Conservation (phyloP, 2,797 vertebrate genomes). For the Lophura swinhoii region DNA sequence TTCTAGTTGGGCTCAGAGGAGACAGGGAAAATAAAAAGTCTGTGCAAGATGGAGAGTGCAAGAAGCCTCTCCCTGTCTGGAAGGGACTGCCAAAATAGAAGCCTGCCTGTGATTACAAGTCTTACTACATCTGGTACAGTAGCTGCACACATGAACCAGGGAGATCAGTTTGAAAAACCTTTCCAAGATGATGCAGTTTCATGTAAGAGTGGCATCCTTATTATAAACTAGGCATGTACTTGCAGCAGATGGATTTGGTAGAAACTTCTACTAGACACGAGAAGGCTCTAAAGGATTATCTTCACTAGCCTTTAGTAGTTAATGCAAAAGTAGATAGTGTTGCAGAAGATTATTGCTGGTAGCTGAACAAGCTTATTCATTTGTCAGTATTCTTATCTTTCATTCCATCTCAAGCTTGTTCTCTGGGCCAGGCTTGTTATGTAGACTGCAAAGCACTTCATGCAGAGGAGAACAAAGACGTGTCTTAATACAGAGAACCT, state of each 20-base stretch:
- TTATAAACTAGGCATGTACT: neutral
- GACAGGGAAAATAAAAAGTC: neutral
- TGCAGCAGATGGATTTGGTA: neutral
- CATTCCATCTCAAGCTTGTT: neutral
- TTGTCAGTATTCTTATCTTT: neutral
- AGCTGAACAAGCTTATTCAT: neutral
- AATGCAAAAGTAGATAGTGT: neutral
- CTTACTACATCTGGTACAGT: neutral
- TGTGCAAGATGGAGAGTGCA: neutral
- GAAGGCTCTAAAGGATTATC: neutral
- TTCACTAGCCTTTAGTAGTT: neutral
- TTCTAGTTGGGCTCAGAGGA: neutral
- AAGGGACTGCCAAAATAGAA: neutral
- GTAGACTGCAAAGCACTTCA: neutral
- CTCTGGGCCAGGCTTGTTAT: neutral
- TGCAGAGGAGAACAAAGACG: neutral
- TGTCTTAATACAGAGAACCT: neutral
- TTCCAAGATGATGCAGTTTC: neutral
- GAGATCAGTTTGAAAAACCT: neutral
- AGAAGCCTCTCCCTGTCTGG: neutral
- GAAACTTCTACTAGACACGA: neutral
- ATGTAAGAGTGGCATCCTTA: neutral
- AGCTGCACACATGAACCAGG: neutral
- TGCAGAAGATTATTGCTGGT: neutral
- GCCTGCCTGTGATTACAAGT: neutral